phyloP scores from a whole-genome alignment of 1,140 invertebrate genomes.

The Cotesia vestalis region DNA sequence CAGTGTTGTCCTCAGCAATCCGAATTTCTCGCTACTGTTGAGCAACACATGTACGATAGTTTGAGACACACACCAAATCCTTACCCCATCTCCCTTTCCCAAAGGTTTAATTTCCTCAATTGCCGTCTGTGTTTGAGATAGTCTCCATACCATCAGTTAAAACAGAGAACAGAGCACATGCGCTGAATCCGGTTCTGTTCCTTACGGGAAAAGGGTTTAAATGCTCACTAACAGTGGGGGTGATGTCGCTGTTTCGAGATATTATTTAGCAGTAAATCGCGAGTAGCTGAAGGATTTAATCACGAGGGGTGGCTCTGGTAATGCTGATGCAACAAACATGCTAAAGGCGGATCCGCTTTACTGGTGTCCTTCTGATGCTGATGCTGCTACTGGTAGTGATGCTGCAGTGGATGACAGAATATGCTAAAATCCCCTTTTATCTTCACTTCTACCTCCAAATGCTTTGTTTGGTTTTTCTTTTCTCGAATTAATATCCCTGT shows the following conservation, averaged over 20 bases:
- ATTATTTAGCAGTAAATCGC: slow-evolving; percentile 64
- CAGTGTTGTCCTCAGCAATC: background rate
- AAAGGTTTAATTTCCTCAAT: too few relatives aligned
- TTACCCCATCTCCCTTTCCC: too few relatives aligned
- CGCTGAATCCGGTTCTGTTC: too few relatives aligned
- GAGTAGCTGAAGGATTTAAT: slow-evolving; percentile 35
- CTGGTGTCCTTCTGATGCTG: background rate
- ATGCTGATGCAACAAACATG: slow-evolving; percentile 61
- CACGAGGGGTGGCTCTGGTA: slow-evolving; percentile 40
- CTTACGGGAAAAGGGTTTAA: background rate
- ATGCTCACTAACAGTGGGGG: background rate
- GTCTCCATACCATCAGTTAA: too few relatives aligned
- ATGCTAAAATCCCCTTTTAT: slow-evolving; percentile 40
- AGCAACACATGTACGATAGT: too few relatives aligned
- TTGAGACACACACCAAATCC: background rate
- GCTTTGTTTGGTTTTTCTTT: slow-evolving; percentile 11
- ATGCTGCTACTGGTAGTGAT: too few relatives aligned
- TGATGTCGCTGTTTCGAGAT: slow-evolving; percentile 54
- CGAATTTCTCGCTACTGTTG: slow-evolving; percentile 7
- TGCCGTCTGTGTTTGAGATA: too few relatives aligned
- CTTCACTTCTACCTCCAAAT: background rate
- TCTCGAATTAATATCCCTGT: too few relatives aligned
- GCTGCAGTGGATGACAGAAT: slow-evolving; percentile 34
- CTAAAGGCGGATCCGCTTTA: slow-evolving; percentile 56
- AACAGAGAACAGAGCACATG: too few relatives aligned